phyloP scores from a whole-genome alignment of 2,113 vertebrate species.

The Pelecanus crispus region DNA sequence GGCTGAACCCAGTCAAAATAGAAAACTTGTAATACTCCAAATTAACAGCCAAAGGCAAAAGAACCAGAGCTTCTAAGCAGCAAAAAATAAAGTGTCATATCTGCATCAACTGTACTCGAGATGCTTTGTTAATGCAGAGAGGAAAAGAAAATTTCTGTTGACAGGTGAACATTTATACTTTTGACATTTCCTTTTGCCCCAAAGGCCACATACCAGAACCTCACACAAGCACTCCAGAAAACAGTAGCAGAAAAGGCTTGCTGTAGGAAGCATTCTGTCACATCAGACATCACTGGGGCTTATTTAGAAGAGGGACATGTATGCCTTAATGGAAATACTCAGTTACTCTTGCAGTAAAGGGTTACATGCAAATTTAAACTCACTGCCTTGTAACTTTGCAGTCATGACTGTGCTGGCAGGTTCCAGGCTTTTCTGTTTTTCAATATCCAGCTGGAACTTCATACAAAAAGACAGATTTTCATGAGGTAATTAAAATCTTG shows the following conservation, averaged over 20 bases:
- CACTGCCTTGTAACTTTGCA: not conserved
- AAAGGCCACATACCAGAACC: not conserved
- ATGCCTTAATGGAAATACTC: not conserved
- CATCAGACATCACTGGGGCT: not conserved
- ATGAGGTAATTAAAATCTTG: not conserved
- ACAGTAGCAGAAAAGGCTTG: not conserved
- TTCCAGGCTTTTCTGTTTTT: not conserved
- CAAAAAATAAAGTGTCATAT: not conserved
- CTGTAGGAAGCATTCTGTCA: not conserved
- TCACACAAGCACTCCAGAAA: not conserved
- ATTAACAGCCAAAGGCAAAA: not conserved
- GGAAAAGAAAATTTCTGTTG: not conserved
- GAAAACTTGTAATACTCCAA: not conserved
- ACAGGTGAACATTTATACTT: not conserved
- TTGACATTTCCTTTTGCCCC: not conserved
- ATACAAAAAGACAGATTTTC: not conserved
- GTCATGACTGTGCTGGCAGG: not conserved
- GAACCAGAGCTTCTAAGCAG: not conserved
- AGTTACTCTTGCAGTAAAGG: not conserved
- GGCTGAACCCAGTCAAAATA: not conserved
- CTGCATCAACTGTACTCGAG: rapidly evolving
- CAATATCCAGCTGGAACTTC: not conserved
- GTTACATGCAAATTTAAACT: not conserved
- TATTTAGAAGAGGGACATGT: not conserved
- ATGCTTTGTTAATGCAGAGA: not conserved